Evolutionary conservation across 2,888 invertebrate species (phyloP).

Genomic region (Myopa tessellatipennis): DNA sequence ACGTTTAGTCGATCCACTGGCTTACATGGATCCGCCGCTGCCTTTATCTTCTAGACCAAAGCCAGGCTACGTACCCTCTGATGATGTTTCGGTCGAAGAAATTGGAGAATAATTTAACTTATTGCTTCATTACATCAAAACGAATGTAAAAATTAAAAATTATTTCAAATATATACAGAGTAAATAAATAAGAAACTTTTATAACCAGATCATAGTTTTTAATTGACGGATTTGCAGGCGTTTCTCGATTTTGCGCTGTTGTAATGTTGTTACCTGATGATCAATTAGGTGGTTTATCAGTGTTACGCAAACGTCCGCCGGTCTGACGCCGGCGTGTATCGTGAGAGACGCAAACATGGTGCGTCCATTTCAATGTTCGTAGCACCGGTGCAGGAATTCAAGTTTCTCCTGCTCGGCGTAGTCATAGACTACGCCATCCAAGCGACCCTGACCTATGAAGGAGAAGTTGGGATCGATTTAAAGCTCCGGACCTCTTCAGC

Average conservation of each 20-base stretch:
- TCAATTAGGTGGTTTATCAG: constrained; percentile 77
- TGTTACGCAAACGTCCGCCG: constrained; percentile 79
- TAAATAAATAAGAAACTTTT: too few relatives aligned
- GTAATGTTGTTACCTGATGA: constrained; percentile 75
- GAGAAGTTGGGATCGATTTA: neutral
- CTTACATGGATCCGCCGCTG: neutral
- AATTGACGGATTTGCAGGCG: constrained; percentile 70
- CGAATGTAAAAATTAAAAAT: neutral
- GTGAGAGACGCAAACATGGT: constrained; percentile 79
- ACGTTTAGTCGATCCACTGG: constrained; percentile 48
- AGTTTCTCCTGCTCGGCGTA: constrained; percentile 74
- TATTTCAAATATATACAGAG: neutral
- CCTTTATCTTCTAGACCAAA: too few relatives aligned
- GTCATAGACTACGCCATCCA: constrained; percentile 82
- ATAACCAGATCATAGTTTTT: neutral
- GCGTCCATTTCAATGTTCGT: constrained; percentile 85
- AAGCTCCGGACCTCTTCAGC: constrained; percentile 65
- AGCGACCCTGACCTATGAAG: constrained; percentile 77
- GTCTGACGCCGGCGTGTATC: constrained; percentile 73
- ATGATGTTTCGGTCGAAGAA: constrained; percentile 48
- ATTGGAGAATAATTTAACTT: constrained; percentile 37
- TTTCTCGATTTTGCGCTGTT: constrained; percentile 74
- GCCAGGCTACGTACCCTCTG: neutral
- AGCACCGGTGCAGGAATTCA: constrained; percentile 69
- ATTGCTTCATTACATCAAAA: neutral